phyloP scores from a whole-genome alignment of 2,888 invertebrate species.

The Diaperis boleti region DNA sequence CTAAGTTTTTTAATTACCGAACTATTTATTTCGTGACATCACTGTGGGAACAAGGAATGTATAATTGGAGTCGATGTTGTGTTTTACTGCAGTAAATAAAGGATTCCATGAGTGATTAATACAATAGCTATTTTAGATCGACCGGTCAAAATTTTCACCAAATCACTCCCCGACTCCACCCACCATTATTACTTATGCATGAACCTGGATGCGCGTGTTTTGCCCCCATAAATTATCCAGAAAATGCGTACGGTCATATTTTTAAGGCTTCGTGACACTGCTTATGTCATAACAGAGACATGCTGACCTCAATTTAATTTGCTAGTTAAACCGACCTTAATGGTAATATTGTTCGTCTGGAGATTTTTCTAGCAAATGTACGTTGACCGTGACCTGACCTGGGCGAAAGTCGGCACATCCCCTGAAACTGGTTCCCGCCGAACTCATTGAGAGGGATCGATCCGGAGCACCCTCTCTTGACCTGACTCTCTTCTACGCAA shows the following conservation, averaged over 20 bases:
- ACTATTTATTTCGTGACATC: too few relatives aligned
- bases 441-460: conserved; percentile 23
- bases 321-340: conserved; percentile 15
- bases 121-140: too few relatives aligned
- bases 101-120: too few relatives aligned
- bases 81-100: too few relatives aligned
- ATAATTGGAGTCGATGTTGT: too few relatives aligned
- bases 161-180: neutral
- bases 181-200: conserved; percentile 7
- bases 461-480: conserved; percentile 18
- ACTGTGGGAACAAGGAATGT: too few relatives aligned
- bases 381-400: neutral
- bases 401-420: conserved; percentile 7
- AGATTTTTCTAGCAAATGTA: neutral
- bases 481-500: conserved; percentile 30
- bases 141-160: too few relatives aligned
- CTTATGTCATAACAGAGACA: conserved; percentile 1
- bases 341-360: neutral
- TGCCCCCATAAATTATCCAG: neutral
- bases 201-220: neutral
- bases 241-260: neutral
- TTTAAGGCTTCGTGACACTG: neutral
- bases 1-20: too few relatives aligned
- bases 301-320: conserved; percentile 7
- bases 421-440: conserved; percentile 6